These are phyloP conservation scores for Molossus alvarezi DNA, from an alignment of 2,797 vertebrate genomes.

Conservation along the genomic window DNA sequence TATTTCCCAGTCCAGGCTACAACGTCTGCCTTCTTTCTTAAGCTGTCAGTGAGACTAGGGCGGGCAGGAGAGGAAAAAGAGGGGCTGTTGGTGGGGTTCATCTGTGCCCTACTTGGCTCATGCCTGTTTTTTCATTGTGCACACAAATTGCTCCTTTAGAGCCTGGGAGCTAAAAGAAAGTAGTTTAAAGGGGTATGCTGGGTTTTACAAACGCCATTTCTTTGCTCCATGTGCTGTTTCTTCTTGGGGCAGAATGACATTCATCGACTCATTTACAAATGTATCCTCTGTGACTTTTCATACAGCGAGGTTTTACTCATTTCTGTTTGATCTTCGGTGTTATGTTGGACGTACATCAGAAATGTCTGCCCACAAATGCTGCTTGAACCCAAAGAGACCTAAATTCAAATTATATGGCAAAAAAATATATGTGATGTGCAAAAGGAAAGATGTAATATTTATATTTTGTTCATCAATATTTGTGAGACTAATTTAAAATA, in stretches of 20 bases:
- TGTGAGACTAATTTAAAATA: background rate
- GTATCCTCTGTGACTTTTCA: conserved; percentile 4
- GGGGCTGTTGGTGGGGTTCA: background rate
- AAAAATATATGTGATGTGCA: background rate
- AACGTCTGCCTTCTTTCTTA: conserved; percentile 68
- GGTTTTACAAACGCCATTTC: conserved; percentile 36
- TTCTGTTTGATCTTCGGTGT: conserved; percentile 50
- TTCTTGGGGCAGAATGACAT: conserved; percentile 49
- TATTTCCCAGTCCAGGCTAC: conserved; percentile 47
- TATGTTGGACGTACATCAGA: background rate
- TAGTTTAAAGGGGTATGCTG: conserved; percentile 7
- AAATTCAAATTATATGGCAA: conserved; percentile 29
- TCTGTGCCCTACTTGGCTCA: background rate
- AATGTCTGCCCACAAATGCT: conserved; percentile 30
- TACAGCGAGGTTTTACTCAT: conserved; percentile 1
- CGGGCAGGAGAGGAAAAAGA: background rate
- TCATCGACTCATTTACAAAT: conserved; percentile 57
- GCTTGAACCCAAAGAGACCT: conserved; percentile 12
- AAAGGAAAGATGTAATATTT: conserved; percentile 45
- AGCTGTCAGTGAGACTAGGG: background rate
- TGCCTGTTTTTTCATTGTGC: background rate
- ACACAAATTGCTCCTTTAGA: conserved; percentile 71
- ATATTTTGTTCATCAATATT: background rate
- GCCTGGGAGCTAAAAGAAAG: conserved; percentile 52
- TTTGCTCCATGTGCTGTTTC: conserved; percentile 59